Percentiles rank a stretch among this genome's conserved stretches.
These are phyloP conservation scores for Trissolcus basalis DNA, from an alignment of 1,140 invertebrate genomes.

Conservation along the genomic window DNA sequence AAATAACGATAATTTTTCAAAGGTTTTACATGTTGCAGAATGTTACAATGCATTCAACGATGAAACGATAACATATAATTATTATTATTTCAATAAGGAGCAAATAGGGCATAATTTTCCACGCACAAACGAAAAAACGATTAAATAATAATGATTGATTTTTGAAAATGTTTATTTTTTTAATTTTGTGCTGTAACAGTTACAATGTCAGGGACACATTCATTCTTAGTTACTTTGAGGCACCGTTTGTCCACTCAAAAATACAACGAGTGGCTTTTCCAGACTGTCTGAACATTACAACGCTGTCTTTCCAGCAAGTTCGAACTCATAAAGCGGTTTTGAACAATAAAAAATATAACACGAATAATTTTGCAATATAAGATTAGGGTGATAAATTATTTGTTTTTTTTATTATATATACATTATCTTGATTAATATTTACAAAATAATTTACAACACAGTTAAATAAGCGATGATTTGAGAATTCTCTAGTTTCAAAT, in stretches of 20 bases:
- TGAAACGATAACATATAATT: neutral
- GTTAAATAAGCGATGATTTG: constrained; percentile 50
- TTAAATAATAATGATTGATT: no score
- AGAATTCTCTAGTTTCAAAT: constrained; percentile 39
- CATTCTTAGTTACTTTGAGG: constrained; percentile 1
- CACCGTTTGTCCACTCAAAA: neutral
- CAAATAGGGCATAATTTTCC: no score
- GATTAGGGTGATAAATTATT: constrained; percentile 35
- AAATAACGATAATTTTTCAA: constrained; percentile 49
- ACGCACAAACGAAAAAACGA: no score
- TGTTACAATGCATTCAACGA: constrained; percentile 37
- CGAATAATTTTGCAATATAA: constrained; percentile 37
- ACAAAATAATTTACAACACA: constrained; percentile 68
- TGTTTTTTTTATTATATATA: constrained; percentile 44
- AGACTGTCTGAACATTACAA: constrained; percentile 3
- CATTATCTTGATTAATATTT: constrained; percentile 62
- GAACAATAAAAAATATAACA: constrained; percentile 51
- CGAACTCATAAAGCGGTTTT: constrained; percentile 36
- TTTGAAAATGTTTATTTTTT: neutral
- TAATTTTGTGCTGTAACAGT: constrained; percentile 45
- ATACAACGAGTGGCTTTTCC: neutral
- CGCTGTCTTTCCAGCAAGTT: constrained; percentile 8
- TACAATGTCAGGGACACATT: constrained; percentile 20
- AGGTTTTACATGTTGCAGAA: constrained; percentile 45
- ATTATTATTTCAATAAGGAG: no score